phyloP scores from a whole-genome alignment of 2,113 vertebrate genomes.

The Psettodes erumei region DNA sequence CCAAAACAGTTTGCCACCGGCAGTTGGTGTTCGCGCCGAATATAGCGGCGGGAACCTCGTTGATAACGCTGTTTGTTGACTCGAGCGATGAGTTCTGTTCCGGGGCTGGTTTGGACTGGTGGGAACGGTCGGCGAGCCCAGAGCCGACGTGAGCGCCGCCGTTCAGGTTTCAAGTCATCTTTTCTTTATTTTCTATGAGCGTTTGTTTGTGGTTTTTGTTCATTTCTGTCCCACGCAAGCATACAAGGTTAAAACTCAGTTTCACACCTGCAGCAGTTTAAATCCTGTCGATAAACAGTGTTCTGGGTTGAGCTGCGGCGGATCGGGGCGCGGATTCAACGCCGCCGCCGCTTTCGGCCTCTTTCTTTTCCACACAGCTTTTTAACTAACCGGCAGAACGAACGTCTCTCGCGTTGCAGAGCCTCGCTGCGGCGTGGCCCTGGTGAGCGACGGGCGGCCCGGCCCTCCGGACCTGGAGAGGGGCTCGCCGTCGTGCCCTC shows the following conservation, averaged over 20 bases:
- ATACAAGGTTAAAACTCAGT: too few species aligned
- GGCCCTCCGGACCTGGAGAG: conserved; percentile 78
- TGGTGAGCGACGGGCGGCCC: conserved; percentile 78
- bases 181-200: not conserved
- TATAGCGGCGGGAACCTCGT: conserved; percentile 44
- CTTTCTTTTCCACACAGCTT: conserved; percentile 16
- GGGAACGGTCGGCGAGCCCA: not conserved
- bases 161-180: too few species aligned
- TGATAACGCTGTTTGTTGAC: conserved; percentile 47
- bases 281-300: too few species aligned
- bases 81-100: conserved; percentile 26
- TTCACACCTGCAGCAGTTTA: too few species aligned
- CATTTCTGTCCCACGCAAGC: too few species aligned
- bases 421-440: conserved; percentile 78
- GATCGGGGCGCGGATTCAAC: too few species aligned
- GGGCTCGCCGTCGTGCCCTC: conserved; percentile 78
- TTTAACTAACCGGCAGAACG: not conserved
- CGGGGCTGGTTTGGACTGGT: conserved; percentile 14
- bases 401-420: conserved; percentile 62
- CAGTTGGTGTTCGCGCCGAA: conserved; percentile 62
- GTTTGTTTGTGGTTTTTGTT: not conserved
- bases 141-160: not conserved
- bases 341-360: too few species aligned
- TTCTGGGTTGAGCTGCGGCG: too few species aligned
- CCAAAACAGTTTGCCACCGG: conserved; percentile 61